Base-by-base conservation (phyloP, 2,888 invertebrate genomes). In the Agrilus mali region DNA sequence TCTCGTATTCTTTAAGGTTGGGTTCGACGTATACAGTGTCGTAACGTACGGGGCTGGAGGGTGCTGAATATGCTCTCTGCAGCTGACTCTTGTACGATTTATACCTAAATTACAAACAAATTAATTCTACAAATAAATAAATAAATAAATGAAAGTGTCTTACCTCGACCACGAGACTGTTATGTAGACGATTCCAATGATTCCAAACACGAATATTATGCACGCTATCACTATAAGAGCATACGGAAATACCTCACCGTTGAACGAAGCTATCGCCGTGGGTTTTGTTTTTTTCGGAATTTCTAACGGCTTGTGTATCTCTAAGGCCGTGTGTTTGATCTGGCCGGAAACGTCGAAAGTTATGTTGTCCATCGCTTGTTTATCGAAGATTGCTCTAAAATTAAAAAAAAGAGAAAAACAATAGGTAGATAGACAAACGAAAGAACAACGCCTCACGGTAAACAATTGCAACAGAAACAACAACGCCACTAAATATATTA, bases 141-240 rank as follows among this genome's bases (percentile, higher is more conserved):
- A 34, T 33, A 40, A 7, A 13, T 34, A n/a, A 15, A 40, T 17
- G 4, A 22, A 15, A 36, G 16, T 36, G 15, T 61, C 68, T 70
- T 64, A 89, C 88, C 86, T 86, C 43, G 89, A 87, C 89, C 93
- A 94, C 1, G 92, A 92, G 41, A 92, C 82, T 64, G 93, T 90
- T 47, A 94, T 89, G 60, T 94, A 93, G 41, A 92, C 80, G 38
- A 94, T 92, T 6, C 92, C 94, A 40, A 87, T 83, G 10, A 86
- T 74, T 7, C 89, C 89, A 7, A 92, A 77, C 2, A 94, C 76
- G 33, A 93, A 76, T 47, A 94, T 93, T n/a, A 94, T 78, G 43
- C 85, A 82, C 0, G 89, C 93, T 1, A 95, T 75, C 12, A 88
- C 84, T 49, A 95, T 84, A 22, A 94, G 71, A 1, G 92, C 90